Evolutionary conservation across 2,888 invertebrate genomes (phyloP).

Genomic region (Tinea semifulvella): DNA sequence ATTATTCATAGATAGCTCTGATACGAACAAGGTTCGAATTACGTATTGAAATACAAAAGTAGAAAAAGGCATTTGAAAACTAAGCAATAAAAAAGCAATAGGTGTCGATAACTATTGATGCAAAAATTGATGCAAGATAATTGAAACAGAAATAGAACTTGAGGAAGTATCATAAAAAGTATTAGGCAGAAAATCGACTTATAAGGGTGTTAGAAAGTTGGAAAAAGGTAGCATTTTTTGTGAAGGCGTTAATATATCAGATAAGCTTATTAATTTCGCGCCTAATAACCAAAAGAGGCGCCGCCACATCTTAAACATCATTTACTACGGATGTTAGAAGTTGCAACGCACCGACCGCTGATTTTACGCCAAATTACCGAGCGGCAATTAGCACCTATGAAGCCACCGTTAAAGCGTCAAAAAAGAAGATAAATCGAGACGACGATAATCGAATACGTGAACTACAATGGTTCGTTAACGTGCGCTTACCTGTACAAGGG

Average conservation of each 20-base stretch:
- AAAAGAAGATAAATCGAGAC: constrained; percentile 40
- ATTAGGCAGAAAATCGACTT: too few relatives aligned
- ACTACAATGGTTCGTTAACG: constrained; percentile 62
- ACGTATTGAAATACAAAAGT: too few relatives aligned
- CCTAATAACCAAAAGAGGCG: constrained; percentile 1
- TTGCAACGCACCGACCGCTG: constrained; percentile 25
- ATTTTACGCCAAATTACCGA: constrained; percentile 25
- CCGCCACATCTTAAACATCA: neutral
- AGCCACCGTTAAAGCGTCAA: neutral
- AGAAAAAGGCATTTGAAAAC: too few relatives aligned
- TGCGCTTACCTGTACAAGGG: constrained; percentile 32
- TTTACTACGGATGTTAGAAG: constrained; percentile 16
- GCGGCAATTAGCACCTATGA: constrained; percentile 12
- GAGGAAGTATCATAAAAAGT: too few relatives aligned
- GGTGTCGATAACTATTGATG: too few relatives aligned
- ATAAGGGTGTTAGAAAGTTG: too few relatives aligned
- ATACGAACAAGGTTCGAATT: too few relatives aligned
- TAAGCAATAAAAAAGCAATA: too few relatives aligned
- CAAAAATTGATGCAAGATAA: too few relatives aligned
- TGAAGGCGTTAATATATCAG: constrained; percentile 5
- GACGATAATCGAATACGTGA: constrained; percentile 55
- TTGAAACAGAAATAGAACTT: too few relatives aligned
- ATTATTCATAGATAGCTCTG: too few relatives aligned
- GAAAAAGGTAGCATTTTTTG: too few relatives aligned
- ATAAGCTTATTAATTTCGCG: constrained; percentile 9